Evolutionary conservation across 2,113 vertebrate species (phyloP).

Genomic region (Myotis davidii): DNA sequence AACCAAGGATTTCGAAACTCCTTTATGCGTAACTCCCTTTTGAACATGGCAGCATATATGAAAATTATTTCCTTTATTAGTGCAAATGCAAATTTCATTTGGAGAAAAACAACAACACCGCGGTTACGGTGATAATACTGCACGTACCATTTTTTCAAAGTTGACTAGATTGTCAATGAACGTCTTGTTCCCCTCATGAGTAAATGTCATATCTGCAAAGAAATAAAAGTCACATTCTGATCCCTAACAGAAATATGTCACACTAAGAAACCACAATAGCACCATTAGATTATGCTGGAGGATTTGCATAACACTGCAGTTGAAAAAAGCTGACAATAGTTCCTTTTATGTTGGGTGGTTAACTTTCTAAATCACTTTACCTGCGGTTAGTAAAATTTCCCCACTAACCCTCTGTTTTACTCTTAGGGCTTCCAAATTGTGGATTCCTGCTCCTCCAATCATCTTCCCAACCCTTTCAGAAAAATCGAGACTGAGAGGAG

Average conservation of each 20-base stretch:
- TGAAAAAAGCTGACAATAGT: conserved; percentile 68
- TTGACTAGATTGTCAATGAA: conserved; percentile 97
- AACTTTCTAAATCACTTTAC: conserved; percentile 80
- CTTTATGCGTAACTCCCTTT: conserved; percentile 67
- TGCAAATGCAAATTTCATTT: conserved; percentile 71
- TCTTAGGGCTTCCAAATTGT: conserved; percentile 60
- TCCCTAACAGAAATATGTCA: conserved; percentile 77
- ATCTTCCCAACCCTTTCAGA: conserved; percentile 41
- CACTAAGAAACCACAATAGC: conserved; percentile 74
- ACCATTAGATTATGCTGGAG: conserved; percentile 70
- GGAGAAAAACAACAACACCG: conserved; percentile 44
- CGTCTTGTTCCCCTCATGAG: conserved; percentile 98
- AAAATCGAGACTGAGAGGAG: not conserved
- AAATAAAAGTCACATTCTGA: conserved; percentile 80
- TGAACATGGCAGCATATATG: conserved; percentile 44
- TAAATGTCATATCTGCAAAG: conserved; percentile 97
- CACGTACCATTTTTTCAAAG: conserved; percentile 99
- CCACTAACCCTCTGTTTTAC: conserved; percentile 57
- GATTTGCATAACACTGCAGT: conserved; percentile 77
- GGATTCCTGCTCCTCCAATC: not conserved
- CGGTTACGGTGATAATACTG: conserved; percentile 68
- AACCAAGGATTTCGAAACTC: conserved; percentile 66
- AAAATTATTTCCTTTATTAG: conserved; percentile 71
- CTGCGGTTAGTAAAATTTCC: conserved; percentile 79
- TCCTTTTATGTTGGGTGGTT: conserved; percentile 72